These are phyloP conservation scores for Coluber constrictor DNA, from an alignment of 2,797 vertebrate species.

Conservation along the genomic window DNA sequence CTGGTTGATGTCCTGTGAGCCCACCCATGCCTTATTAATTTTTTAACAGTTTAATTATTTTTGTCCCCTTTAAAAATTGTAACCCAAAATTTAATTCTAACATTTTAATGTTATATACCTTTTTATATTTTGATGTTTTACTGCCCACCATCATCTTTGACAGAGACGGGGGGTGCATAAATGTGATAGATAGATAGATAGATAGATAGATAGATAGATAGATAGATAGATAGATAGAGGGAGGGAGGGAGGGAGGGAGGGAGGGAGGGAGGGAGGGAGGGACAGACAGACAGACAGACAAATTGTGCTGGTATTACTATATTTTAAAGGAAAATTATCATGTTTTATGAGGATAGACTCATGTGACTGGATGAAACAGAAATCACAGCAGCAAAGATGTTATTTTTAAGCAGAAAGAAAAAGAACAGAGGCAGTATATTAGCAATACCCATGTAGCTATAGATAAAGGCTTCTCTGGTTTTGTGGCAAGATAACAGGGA, in stretches of 20 bases:
- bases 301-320: neutral
- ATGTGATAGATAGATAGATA: neutral
- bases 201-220: no score
- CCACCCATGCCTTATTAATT: neutral
- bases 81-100: neutral
- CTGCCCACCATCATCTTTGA: neutral
- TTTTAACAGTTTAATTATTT: neutral
- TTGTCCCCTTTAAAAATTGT: neutral
- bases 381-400: neutral
- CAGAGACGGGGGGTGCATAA: neutral
- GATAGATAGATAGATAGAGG: no score
- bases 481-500: neutral
- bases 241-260: no score
- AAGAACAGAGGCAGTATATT: neutral
- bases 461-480: neutral
- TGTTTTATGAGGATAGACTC: neutral
- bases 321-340: neutral
- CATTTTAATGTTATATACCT: neutral
- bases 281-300: no score
- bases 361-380: neutral
- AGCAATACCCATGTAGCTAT: neutral
- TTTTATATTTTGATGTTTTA: neutral
- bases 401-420: neutral
- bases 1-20: neutral
- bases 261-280: no score